These are phyloP conservation scores for Pinctada fucata DNA, from an alignment of 2,888 invertebrate genomes.

Conservation along the genomic window DNA sequence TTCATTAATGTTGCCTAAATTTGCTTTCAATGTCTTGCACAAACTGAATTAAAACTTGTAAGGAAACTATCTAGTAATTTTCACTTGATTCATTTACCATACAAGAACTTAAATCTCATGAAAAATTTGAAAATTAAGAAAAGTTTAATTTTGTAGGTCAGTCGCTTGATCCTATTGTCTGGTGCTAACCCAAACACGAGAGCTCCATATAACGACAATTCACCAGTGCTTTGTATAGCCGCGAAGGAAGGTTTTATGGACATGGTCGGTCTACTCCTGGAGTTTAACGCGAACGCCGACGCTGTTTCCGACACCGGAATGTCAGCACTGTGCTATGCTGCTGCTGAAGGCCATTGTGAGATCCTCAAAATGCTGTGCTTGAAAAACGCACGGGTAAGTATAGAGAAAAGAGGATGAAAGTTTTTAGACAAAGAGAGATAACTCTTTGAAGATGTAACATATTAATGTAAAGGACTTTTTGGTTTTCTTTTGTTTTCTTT, in stretches of 20 bases:
- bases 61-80: too few relatives aligned
- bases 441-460: too few relatives aligned
- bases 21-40: too few relatives aligned
- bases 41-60: too few relatives aligned
- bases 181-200: conserved; percentile 92
- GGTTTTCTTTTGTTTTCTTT: too few relatives aligned
- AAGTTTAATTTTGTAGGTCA: conserved; percentile 80
- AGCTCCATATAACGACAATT: conserved; percentile 81
- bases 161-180: conserved; percentile 90
- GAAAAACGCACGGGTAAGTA: conserved; percentile 76
- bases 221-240: conserved; percentile 90
- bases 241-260: conserved; percentile 94
- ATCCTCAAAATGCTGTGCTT: conserved; percentile 81
- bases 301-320: conserved; percentile 91
- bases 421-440: neutral
- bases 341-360: conserved; percentile 92
- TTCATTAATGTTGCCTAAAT: too few relatives aligned
- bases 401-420: neutral
- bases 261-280: conserved; percentile 92
- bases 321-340: conserved; percentile 91
- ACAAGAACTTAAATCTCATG: too few relatives aligned
- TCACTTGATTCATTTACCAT: too few relatives aligned
- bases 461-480: too few relatives aligned
- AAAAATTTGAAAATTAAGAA: too few relatives aligned
- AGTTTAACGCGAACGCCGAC: conserved; percentile 94